phyloP scores from a whole-genome alignment of 2,888 invertebrate genomes.

The Parnassius orleans region DNA sequence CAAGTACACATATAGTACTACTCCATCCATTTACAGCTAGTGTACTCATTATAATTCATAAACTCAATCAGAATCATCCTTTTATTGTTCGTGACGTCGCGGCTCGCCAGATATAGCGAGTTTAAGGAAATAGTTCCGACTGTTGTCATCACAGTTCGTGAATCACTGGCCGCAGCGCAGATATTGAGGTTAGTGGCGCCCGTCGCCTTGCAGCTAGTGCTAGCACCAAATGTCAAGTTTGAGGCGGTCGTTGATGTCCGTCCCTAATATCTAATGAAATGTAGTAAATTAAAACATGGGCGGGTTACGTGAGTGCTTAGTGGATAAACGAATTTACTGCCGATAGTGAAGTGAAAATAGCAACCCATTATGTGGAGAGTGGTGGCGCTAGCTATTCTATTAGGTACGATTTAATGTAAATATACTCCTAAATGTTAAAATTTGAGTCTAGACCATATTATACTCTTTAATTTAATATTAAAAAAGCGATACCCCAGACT shows the following conservation, averaged over 20 bases:
- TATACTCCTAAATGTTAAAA: no score
- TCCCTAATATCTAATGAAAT: not conserved
- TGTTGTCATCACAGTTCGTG: conserved; percentile 43
- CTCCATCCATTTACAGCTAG: not conserved
- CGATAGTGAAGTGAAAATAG: not conserved
- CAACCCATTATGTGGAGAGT: not conserved
- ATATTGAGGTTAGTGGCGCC: conserved; percentile 1
- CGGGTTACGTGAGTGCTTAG: not conserved
- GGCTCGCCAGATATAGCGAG: conserved; percentile 25
- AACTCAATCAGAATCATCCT: conserved; percentile 28
- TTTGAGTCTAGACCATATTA: no score
- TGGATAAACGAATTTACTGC: not conserved
- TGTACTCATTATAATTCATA: conserved; percentile 19
- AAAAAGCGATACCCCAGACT: no score
- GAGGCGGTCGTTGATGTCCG: not conserved
- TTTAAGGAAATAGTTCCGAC: conserved; percentile 26
- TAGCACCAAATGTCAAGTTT: not conserved
- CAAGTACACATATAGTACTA: no score
- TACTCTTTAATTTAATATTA: no score
- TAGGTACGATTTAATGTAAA: not conserved
- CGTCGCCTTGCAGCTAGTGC: not conserved
- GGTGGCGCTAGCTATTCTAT: not conserved
- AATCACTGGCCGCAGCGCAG: conserved; percentile 45
- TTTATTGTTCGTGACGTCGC: conserved; percentile 21
- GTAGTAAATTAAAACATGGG: not conserved